Base-by-base conservation (phyloP, 2,797 vertebrate species). In the Poecilia gillii region DNA sequence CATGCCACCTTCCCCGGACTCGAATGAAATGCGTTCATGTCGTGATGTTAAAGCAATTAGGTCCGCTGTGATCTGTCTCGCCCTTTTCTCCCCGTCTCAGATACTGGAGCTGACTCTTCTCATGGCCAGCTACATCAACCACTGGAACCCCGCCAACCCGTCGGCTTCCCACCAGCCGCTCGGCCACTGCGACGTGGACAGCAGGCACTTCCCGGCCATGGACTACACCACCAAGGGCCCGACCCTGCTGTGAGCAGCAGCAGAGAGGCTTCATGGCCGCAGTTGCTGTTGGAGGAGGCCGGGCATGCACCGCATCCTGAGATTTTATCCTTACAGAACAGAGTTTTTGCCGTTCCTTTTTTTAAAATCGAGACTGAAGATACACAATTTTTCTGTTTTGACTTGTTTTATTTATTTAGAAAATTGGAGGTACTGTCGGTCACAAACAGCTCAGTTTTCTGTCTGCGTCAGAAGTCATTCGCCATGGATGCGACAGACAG, bases 81-180 rank as follows among this genome's bases (percentile, higher is more conserved):
- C 62, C 31, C n/a, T 51, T 4, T 78, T 28, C 51, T 76, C 77
- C 33, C 28, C 28, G 31, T 73, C 49, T 75, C 82, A 99, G 98
- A 98, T 99, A 73, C 95, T 98, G 94, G 97, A 98, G 92, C 91
- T 97, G 87, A 98, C 98, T 16, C 95, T 98, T 82, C 95, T 98
- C 90, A 96, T 97, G 94, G 98, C 97, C 91, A 98, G 96, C 94
- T 99, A 99, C 87, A 98, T 99, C 89, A 99, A 99, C 96, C 95
- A 95, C 88, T 96, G 91, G 91, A 96, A 89, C 0, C 88, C 93
- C 77, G 88, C 92, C 55, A 88, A 90, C 43, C 90, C 92, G 3
- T 47, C 94, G 1, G 79, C 92, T 49, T 53, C 86, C 0, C 92
- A 85, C 11, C 93, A 95, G 79, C 87, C 93, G 53, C 91, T 51